Base-by-base conservation (phyloP, 2,113 vertebrate genomes). In the Pitta sordida region DNA sequence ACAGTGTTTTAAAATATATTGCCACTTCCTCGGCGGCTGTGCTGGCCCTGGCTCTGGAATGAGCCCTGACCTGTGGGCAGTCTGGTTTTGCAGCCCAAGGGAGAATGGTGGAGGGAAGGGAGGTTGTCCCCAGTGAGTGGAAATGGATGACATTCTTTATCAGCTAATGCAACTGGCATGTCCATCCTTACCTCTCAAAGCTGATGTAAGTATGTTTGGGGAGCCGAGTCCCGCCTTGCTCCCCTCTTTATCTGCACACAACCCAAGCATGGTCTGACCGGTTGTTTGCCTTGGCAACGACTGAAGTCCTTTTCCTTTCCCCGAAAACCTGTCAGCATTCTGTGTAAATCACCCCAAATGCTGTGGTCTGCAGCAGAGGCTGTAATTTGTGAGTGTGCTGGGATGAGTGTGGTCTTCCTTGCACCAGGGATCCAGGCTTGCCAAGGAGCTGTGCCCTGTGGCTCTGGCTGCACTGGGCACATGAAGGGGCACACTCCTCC, bases 21-120 rank as follows among this genome's bases (percentile, higher is more conserved):
- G 74, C 90, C 71, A 65, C 87, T 94, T 96, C 91, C 91, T 92
- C 11, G 1, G 83, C 77, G 86, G 69, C 11, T 81, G 83, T 89
- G 78, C 84, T 82, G 86, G 77, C 81, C 84, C 48, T 58, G 41
- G 78, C 76, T 79, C 81, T 95, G 96, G 92, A 94, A 92, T 93
- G 88, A 91, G 89, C 92, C 90, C 94, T 91, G 92, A 85, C 88
- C 80, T 94, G 91, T 67, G 87, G 63, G 9, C 53, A 83, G 84
- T 82, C 86, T 93, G 91, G 90, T 92, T 95, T 89, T 91, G 51
- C 84, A 92, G 84, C 84, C 93, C 91, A 62, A 64, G 87, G 87
- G 91, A 74, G 84, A 87, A 88, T 15, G 56, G 71, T 77, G 51
- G 78, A 84, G 84, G 76, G 67, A 69, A 85, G 24, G 55, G 87